Conservation (phyloP, 92 coral and sea anemone genomes). For the Anthopleura xanthogrammica region DNA sequence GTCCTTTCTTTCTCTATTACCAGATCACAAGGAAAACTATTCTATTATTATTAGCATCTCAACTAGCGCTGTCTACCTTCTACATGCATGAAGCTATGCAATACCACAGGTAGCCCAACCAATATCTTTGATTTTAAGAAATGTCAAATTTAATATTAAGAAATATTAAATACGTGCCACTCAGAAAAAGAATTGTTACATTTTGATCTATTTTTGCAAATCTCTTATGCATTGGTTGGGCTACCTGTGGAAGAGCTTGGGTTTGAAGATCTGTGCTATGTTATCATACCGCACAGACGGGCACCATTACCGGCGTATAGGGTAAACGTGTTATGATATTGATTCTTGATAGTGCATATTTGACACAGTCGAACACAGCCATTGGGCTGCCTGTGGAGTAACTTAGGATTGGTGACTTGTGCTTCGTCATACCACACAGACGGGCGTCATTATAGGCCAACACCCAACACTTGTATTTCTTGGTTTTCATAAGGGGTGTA, state of each 20-base stretch:
- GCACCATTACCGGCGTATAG: neutral
- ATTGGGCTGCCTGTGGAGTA: neutral
- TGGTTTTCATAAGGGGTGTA: too few relatives aligned
- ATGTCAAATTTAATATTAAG: too few relatives aligned
- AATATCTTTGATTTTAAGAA: too few relatives aligned
- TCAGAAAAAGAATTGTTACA: too few relatives aligned
- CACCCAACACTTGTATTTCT: too few relatives aligned
- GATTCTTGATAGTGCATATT: neutral
- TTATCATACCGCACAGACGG: neutral
- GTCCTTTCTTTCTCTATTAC: conserved; percentile 1
- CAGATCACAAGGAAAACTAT: conserved; percentile 1
- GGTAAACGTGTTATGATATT: neutral
- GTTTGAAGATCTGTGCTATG: neutral
- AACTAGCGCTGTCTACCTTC: neutral
- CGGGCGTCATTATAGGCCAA: too few relatives aligned
- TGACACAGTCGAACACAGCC: neutral
- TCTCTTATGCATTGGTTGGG: neutral
- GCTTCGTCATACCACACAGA: too few relatives aligned
- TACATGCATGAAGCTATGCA: neutral
- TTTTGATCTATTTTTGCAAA: too few relatives aligned
- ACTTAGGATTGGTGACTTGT: too few relatives aligned
- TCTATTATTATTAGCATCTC: neutral
- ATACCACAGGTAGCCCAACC: too few relatives aligned
- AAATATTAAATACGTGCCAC: too few relatives aligned
- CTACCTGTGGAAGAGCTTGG: neutral